Evolutionary conservation across 1,140 invertebrate genomes (phyloP).

Genomic region (Fopius arisanus): DNA sequence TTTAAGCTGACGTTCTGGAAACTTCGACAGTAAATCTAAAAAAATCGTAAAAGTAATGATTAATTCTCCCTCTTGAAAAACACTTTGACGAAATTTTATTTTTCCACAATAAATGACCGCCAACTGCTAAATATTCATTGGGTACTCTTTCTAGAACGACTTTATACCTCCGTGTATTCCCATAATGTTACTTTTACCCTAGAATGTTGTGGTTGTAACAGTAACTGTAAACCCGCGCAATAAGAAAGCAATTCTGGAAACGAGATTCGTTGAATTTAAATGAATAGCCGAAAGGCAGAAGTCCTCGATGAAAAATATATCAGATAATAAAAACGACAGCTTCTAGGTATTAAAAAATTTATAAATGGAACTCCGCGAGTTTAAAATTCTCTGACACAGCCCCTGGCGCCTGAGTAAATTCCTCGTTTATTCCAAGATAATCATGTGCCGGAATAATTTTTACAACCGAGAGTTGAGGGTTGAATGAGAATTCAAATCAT

Average conservation of each 20-base stretch:
- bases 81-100: background rate
- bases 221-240: background rate
- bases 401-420: too few species aligned
- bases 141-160: background rate
- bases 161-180: background rate
- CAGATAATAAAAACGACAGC: background rate
- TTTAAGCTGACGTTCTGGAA: too few species aligned
- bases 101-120: background rate
- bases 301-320: background rate
- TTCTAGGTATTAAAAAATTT: background rate
- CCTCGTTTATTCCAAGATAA: constrained; percentile 23
- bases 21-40: too few species aligned
- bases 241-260: background rate
- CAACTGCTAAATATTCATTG: background rate
- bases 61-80: too few species aligned
- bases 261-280: too few species aligned
- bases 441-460: constrained; percentile 26
- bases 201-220: background rate
- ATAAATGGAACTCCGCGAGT: too few species aligned
- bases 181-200: background rate
- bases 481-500: too few species aligned
- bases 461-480: background rate
- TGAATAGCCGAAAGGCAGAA: too few species aligned
- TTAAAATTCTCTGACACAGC: too few species aligned
- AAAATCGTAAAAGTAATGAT: too few species aligned